These are phyloP conservation scores for Protobothrops flavoviridis DNA, from an alignment of 2,113 vertebrate species.

Conservation along the genomic window DNA sequence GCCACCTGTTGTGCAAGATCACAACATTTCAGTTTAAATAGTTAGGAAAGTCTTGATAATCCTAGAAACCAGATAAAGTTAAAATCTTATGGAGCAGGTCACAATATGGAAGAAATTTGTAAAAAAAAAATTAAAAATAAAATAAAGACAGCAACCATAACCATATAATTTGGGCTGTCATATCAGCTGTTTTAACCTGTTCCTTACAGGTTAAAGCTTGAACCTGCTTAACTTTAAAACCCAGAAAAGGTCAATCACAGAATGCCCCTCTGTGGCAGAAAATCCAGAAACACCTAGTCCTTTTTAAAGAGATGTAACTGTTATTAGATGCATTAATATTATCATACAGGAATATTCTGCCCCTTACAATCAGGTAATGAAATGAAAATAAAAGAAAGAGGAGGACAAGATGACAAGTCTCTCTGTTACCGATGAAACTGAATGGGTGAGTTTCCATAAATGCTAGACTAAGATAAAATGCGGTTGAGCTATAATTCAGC, in stretches of 20 bases:
- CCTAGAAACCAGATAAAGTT: neutral
- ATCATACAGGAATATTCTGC: neutral
- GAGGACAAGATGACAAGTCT: neutral
- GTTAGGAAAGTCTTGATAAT: neutral
- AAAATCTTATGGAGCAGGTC: neutral
- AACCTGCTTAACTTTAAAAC: neutral
- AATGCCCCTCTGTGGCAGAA: neutral
- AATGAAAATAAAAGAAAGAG: neutral
- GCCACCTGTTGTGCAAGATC: conserved; percentile 71
- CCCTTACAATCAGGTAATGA: neutral
- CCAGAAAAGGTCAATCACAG: neutral
- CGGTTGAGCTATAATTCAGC: neutral
- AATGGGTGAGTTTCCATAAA: neutral
- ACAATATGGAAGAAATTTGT: neutral
- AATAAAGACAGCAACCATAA: neutral
- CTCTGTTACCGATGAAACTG: neutral
- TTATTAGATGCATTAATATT: neutral
- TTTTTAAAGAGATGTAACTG: neutral
- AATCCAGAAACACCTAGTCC: neutral
- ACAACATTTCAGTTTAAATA: neutral
- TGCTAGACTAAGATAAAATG: neutral
- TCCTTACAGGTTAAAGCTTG: neutral
- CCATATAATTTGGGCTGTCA: neutral
- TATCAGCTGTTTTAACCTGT: neutral
- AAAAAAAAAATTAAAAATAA: neutral